A percentile compares a stretch with the other conserved stretches of the same genome.
These are phyloP conservation scores for Malthinus flaveolus DNA, from an alignment of 2,888 invertebrate genomes.

Conservation along the genomic window DNA sequence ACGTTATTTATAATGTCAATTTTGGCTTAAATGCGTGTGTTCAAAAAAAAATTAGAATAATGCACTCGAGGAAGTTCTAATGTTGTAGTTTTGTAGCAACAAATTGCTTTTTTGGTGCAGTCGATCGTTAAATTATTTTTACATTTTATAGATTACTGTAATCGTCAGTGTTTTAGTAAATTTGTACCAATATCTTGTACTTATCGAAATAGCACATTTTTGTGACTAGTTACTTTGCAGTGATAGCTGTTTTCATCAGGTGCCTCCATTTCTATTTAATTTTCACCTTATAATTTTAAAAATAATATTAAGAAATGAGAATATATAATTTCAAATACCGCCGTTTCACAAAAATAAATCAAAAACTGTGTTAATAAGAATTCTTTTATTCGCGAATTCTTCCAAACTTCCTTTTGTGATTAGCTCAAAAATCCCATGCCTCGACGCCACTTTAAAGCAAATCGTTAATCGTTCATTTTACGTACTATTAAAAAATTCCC, in stretches of 20 bases:
- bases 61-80: too few relatives aligned
- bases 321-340: constrained; percentile 54
- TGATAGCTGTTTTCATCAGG: constrained; percentile 52
- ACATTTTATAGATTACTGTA: constrained; percentile 10
- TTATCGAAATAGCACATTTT: constrained; percentile 44
- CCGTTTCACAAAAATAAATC: constrained; percentile 55
- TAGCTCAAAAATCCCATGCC: too few relatives aligned
- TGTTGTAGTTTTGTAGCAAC: too few relatives aligned
- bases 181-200: constrained; percentile 35
- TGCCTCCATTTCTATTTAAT: constrained; percentile 53
- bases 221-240: constrained; percentile 47
- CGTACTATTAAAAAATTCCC: constrained; percentile 37
- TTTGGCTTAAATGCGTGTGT: constrained; percentile 18
- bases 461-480: constrained; percentile 22
- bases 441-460: neutral
- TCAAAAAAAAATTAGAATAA: too few relatives aligned
- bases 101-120: constrained; percentile 4
- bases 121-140: constrained; percentile 14
- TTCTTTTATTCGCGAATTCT: constrained; percentile 5
- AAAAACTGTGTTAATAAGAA: constrained; percentile 34
- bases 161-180: constrained; percentile 18
- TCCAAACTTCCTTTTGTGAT: too few relatives aligned
- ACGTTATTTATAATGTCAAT: constrained; percentile 28
- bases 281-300: constrained; percentile 48
- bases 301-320: constrained; percentile 52